A percentile compares a stretch with the other conserved stretches of the same genome.
Conservation (phyloP, 2,113 vertebrate species). For the Passer domesticus region DNA sequence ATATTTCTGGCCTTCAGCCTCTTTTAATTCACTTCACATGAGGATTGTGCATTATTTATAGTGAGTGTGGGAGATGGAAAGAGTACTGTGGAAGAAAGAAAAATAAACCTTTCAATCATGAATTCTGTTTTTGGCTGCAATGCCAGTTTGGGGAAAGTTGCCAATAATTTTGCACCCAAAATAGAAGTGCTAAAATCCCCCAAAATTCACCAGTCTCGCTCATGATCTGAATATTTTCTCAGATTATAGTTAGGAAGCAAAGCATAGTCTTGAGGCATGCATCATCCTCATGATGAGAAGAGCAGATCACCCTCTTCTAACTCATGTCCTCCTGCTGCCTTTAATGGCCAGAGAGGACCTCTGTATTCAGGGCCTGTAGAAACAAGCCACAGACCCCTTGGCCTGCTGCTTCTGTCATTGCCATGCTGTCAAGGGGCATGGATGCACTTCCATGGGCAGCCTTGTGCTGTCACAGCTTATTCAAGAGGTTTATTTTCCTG, state of each 20-base stretch:
- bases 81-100: slow-evolving; percentile 12
- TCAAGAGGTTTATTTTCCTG: not conserved
- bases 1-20: not conserved
- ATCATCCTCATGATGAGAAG: not conserved
- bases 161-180: slow-evolving; percentile 3
- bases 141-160: slow-evolving; percentile 6
- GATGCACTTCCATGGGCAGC: not conserved
- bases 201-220: slow-evolving; percentile 35
- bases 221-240: slow-evolving; percentile 13
- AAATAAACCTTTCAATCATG: slow-evolving; percentile 24
- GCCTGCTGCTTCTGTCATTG: not conserved
- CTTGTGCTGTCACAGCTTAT: not conserved
- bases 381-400: not conserved
- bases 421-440: too few relatives aligned
- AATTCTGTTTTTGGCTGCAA: slow-evolving; percentile 19
- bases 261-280: not conserved
- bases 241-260: not conserved
- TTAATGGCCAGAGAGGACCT: not conserved
- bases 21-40: slow-evolving; percentile 23
- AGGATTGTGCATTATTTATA: slow-evolving; percentile 47
- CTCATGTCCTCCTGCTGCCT: not conserved
- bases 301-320: not conserved
- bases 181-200: slow-evolving; percentile 32
- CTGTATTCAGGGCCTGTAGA: not conserved
- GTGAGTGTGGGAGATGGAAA: slow-evolving; percentile 20